phyloP scores from a whole-genome alignment of 2,113 vertebrate genomes.

The Anarrhichthys ocellatus region DNA sequence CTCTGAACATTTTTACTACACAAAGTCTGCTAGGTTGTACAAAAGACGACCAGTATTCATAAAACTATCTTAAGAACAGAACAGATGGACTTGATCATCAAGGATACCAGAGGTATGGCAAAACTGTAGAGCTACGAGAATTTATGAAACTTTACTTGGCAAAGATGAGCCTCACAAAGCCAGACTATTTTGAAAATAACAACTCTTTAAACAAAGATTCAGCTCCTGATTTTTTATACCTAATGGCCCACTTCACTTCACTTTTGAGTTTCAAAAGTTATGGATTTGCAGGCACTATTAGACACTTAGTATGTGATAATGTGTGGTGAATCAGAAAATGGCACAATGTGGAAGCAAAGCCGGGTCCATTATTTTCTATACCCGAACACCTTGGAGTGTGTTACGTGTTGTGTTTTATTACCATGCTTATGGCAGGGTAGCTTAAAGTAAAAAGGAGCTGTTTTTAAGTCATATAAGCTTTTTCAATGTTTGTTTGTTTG shows the following conservation, averaged over 20 bases:
- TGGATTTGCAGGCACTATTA: not conserved
- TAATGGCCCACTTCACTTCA: not conserved
- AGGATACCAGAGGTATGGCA: not conserved
- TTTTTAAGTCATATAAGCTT: not conserved
- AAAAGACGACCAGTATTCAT: slow-evolving; percentile 51
- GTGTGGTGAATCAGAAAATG: not conserved
- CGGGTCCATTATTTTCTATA: not conserved
- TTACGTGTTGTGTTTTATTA: no score
- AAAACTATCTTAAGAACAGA: slow-evolving; percentile 27
- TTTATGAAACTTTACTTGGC: not conserved
- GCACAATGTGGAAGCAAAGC: not conserved
- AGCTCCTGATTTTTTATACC: not conserved
- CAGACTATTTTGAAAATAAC: not conserved
- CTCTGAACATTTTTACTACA: slow-evolving; percentile 44
- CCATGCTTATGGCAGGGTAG: not conserved
- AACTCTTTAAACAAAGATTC: not conserved
- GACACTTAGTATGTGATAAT: not conserved
- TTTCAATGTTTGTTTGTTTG: not conserved
- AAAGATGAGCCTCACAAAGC: not conserved
- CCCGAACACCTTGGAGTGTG: not conserved
- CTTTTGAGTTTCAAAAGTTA: not conserved
- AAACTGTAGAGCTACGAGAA: not conserved
- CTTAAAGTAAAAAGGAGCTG: not conserved
- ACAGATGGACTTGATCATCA: not conserved
- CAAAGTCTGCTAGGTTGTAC: slow-evolving; percentile 53